Base-by-base conservation (phyloP, 2,888 invertebrate genomes). In the Graphium colonna region DNA sequence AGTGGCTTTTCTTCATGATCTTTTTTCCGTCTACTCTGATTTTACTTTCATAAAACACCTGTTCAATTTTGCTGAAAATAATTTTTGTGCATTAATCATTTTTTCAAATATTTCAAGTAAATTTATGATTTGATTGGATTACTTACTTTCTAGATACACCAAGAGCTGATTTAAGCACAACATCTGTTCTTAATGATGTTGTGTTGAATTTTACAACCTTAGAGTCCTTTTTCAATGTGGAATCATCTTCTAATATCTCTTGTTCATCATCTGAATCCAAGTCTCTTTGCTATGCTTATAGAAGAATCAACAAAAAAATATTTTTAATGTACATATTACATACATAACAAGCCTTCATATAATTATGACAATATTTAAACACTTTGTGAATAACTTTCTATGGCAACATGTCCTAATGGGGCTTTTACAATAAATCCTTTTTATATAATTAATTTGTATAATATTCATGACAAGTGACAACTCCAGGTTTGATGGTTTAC, bases 1-100 rank as follows among this genome's bases (percentile, higher is more conserved):
- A 77, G 12, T 77, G 73, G 77, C 95, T 95, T 80, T 97, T 97
- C 77, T 97, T 97, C 33, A 86, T 58, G 0, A 95, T 79, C 73
- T 94, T 95, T 60, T 91, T 89, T 4, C 96, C 96, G 84, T 97
- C 97, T 0, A 96, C 75, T 68, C 95, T 91, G 57, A 97, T 92
- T 87, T 92, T 94, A 69, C 94, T 95, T 61, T 94, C 94, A 82
- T 96, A 96, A 75, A 97, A 95, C 45, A 93, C 79, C 48, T 91
- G 90, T 72, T 96, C 96, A 39, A 96, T 90, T 92, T 96, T 96
- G 73, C 95, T 95, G 77, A 63, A 91, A 87, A 52, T 7, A 31
- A 21, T 21, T n/a, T n/a, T n/a, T n/a, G n/a, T 21, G 60, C 63
- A 58, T 61, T n/a, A 45, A 18, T 5, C 7, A 15, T 28, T 44